Evolutionary conservation across 1,140 invertebrate genomes (phyloP).

Genomic region (Sitophilus oryzae): DNA sequence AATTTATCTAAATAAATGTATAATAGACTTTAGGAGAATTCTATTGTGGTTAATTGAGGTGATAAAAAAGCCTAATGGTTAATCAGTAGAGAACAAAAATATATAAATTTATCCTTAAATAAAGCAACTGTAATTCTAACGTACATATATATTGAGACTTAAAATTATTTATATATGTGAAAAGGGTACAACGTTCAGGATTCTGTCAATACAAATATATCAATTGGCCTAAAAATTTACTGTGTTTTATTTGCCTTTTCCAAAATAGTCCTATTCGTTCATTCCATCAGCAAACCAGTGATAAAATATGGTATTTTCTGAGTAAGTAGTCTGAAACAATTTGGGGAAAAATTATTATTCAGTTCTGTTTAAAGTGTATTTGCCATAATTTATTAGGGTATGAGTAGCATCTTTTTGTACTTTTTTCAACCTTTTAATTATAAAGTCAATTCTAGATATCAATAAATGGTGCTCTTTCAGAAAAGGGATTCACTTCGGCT

Average conservation of each 20-base stretch:
- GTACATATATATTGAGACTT: constrained; percentile 15
- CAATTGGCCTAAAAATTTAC: constrained; percentile 41
- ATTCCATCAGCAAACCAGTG: too few relatives aligned
- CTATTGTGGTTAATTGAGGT: constrained; percentile 9
- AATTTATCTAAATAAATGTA: too few relatives aligned
- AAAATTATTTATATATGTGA: constrained; percentile 39
- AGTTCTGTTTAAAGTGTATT: too few relatives aligned
- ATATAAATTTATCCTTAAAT: constrained; percentile 14
- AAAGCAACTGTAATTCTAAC: constrained; percentile 11
- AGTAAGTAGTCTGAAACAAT: too few relatives aligned
- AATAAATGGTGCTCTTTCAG: constrained; percentile 83
- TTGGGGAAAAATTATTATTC: too few relatives aligned
- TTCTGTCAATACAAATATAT: constrained; percentile 46
- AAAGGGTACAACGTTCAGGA: constrained; percentile 44
- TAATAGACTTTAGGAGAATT: constrained; percentile 15
- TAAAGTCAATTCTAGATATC: constrained; percentile 84
- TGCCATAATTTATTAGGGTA: too few relatives aligned
- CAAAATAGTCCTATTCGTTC: not conserved
- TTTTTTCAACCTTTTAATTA: too few relatives aligned
- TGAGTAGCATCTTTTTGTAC: too few relatives aligned
- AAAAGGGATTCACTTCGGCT: constrained; percentile 67
- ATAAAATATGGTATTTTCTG: too few relatives aligned
- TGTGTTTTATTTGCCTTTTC: constrained; percentile 21
- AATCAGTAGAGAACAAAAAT: constrained; percentile 8
- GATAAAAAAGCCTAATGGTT: constrained; percentile 6